A percentile compares a stretch with the other conserved stretches of the same genome.
Conservation (phyloP, 2,888 invertebrate species). For the Lithophane leautieri region DNA sequence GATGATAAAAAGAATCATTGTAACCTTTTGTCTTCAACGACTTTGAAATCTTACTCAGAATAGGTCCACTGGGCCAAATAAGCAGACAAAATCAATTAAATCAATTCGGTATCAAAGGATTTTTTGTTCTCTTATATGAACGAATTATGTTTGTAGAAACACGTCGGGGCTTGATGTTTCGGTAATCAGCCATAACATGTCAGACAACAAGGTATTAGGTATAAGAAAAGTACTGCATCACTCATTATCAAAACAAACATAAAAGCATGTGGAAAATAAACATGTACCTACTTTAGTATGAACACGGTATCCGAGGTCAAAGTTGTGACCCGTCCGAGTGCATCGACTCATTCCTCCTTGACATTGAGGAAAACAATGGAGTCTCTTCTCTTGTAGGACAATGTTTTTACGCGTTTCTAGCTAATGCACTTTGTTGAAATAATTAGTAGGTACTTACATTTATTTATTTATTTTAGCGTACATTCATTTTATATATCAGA, state of each 20-base stretch:
- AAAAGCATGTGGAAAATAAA: not conserved
- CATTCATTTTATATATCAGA: not conserved
- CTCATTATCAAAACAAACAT: not conserved
- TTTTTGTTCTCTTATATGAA: not conserved
- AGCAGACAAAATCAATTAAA: not conserved
- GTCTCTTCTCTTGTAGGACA: not conserved
- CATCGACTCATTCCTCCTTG: slow-evolving; percentile 30
- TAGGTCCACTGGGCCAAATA: not conserved
- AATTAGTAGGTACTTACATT: not conserved
- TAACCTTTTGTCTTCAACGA: not conserved
- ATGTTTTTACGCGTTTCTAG: not conserved
- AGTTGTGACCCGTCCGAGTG: slow-evolving; percentile 4
- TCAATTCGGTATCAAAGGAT: not conserved
- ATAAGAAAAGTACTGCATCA: not conserved
- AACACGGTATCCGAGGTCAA: slow-evolving; percentile 3
- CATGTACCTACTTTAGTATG: not conserved
- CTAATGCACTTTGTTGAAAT: not conserved
- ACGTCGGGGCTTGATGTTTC: not conserved
- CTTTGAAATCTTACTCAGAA: not conserved
- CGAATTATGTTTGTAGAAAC: not conserved
- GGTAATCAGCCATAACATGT: not conserved
- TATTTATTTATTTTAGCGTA: not conserved
- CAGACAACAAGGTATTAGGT: not conserved
- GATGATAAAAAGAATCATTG: not conserved
- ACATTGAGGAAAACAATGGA: slow-evolving; percentile 30